Conservation (phyloP, 1,140 invertebrate genomes). For the Danaus plexippus region DNA sequence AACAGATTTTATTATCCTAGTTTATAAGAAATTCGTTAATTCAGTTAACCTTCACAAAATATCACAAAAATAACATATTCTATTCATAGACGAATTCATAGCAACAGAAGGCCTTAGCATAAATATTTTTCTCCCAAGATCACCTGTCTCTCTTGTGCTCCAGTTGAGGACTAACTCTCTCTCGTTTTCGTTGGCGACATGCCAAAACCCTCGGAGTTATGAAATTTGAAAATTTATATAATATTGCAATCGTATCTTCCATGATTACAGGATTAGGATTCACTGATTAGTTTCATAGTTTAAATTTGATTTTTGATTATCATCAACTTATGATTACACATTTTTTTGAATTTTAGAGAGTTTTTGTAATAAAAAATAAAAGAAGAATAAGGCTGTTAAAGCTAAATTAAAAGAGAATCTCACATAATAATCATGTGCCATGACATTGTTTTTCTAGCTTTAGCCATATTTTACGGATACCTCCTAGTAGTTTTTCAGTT, state of each 20-base stretch:
- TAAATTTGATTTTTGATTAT: no score
- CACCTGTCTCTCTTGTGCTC: slow-evolving; percentile 45
- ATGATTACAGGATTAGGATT: background rate
- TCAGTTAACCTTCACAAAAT: slow-evolving; percentile 43
- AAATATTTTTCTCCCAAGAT: slow-evolving; percentile 61
- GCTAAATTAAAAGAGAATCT: no score
- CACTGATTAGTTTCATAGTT: no score
- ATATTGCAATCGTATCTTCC: slow-evolving; percentile 24
- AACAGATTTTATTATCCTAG: no score
- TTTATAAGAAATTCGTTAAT: slow-evolving; percentile 1
- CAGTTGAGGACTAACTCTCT: slow-evolving; percentile 30
- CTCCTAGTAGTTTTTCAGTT: no score
- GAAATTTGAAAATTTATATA: slow-evolving; percentile 48
- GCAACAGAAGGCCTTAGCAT: slow-evolving; percentile 57
- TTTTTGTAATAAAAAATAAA: no score
- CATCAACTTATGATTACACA: no score
- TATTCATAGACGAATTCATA: slow-evolving; percentile 53
- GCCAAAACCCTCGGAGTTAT: slow-evolving; percentile 40
- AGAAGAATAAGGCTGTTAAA: no score
- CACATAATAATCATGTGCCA: no score
- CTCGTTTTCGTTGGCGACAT: slow-evolving; percentile 35
- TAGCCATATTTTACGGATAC: no score
- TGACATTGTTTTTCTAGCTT: no score
- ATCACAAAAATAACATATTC: slow-evolving; percentile 40
- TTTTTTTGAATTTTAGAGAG: no score